Base-by-base conservation (phyloP, 2,888 invertebrate species). In the Xanthia icteritia region DNA sequence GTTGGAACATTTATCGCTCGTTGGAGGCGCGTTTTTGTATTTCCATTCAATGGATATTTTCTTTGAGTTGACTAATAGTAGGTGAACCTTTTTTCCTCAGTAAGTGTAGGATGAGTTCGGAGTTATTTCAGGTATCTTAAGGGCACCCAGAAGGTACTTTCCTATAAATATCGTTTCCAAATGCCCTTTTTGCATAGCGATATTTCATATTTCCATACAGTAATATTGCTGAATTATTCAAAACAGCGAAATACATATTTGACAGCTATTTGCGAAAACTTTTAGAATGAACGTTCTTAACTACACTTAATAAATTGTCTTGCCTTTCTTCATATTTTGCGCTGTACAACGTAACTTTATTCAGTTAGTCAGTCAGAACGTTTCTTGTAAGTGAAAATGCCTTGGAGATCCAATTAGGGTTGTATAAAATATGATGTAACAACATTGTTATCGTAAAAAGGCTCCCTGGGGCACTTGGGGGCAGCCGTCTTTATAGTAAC, bases 381-480 rank as follows among this genome's bases (percentile, higher is more conserved):
- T 64, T 71, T 64, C 36, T 76, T 71, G 20, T 76, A 82, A 85
- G 77, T 76, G 66, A 39, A 81, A 80, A 69, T 66, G 58, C 83
- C 68, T 76, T 64, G 73, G 76, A 77, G 80, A 83, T 78, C 86
- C 77, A 85, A 85, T 85, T 85, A 85, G 73, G 73, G 75, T n/a
- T 58, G 76, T 73, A 77, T 83, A 83, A 80, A 83, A 72, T 77
- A 85, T 74, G 77, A 74, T 80, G 80, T 72, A 64, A 74, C 68
- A 74, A 76, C 76, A 65, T 73, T 76, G 71, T 74, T 83, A 73
- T 72, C 78, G 71, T 83, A 73, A 76, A 83, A 76, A 61, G 45
- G 61, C 23, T 78, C 71, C 76, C 66, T 23, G 1, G 58, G 64
- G 73, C 48, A 23, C 58, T 69, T 27, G 65, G 51, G 8, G 20